These are phyloP conservation scores for Hermetia illucens DNA, from an alignment of 1,140 invertebrate genomes.

Conservation along the genomic window DNA sequence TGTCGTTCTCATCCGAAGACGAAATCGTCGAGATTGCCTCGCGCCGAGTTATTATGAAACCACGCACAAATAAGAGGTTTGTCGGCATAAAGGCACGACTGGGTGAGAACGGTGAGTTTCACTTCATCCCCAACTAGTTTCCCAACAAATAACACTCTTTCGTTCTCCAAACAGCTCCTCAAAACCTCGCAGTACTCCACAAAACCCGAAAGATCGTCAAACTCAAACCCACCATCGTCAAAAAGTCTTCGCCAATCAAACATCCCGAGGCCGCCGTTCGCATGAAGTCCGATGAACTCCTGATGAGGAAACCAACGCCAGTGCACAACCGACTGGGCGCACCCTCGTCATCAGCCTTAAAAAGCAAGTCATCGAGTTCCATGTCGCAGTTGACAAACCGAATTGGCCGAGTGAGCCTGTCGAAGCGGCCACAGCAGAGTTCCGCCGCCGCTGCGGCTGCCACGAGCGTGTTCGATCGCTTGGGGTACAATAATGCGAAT, in stretches of 20 bases:
- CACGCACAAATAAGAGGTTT: constrained; percentile 12
- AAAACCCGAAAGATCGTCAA: constrained; percentile 21
- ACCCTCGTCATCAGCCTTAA: too few relatives aligned
- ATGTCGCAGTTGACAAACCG: neutral
- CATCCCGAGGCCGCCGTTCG: constrained; percentile 14
- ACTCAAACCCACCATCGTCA: constrained; percentile 16
- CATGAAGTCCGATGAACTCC: constrained; percentile 24
- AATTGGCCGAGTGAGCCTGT: constrained; percentile 1
- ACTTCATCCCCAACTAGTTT: neutral
- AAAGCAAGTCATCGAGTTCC: neutral
- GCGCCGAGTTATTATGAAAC: constrained; percentile 1
- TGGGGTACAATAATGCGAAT: too few relatives aligned
- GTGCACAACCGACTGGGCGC: constrained; percentile 19
- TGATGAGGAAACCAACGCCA: constrained; percentile 17
- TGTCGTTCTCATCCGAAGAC: constrained; percentile 25
- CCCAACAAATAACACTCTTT: neutral
- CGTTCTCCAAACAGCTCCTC: neutral
- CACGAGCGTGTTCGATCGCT: constrained; percentile 1
- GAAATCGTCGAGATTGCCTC: constrained; percentile 27
- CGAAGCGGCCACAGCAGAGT: neutral
- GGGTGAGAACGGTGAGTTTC: constrained; percentile 13
- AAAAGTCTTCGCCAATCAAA: constrained; percentile 16
- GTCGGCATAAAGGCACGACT: constrained; percentile 20
- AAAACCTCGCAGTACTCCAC: constrained; percentile 19
- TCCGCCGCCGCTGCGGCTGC: neutral